Evolutionary conservation across 1,140 invertebrate species (phyloP).

Genomic region (Drosophila setifemur): DNA sequence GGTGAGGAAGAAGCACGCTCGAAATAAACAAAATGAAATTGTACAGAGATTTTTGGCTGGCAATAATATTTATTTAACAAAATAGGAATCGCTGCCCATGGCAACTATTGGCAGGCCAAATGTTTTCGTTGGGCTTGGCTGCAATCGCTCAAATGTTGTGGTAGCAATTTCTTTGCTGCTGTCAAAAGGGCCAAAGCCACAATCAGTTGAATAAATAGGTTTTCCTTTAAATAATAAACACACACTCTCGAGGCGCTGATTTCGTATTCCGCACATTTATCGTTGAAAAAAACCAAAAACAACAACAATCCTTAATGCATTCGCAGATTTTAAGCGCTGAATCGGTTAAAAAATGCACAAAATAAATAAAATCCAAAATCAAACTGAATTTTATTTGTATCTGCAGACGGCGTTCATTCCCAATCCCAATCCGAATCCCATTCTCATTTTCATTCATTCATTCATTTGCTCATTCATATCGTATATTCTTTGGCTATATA

Average conservation of each 20-base stretch:
- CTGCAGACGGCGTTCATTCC: constrained; percentile 12
- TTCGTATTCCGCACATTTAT: constrained; percentile 34
- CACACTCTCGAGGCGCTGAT: constrained; percentile 5
- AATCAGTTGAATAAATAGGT: constrained; percentile 42
- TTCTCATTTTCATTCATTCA: constrained; percentile 58
- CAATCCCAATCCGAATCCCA: background rate
- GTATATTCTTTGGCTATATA: constrained; percentile 39
- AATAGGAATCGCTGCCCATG: constrained; percentile 1
- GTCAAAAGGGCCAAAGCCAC: constrained; percentile 37
- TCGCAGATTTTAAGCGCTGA: constrained; percentile 19
- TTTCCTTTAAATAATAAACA: constrained; percentile 9
- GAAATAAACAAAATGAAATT: constrained; percentile 40
- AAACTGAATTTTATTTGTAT: constrained; percentile 27
- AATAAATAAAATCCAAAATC: constrained; percentile 46
- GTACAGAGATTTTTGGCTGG: constrained; percentile 35
- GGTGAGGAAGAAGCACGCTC: constrained; percentile 4
- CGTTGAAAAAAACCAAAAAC: no score
- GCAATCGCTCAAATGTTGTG: constrained; percentile 1
- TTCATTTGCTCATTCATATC: constrained; percentile 70
- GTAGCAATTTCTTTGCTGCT: background rate
- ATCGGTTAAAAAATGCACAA: constrained; percentile 5
- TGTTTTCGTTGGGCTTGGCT: background rate
- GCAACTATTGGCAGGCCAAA: constrained; percentile 14
- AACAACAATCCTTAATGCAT: constrained; percentile 32
- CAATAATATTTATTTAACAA: constrained; percentile 29